Base-by-base conservation (phyloP, 2,888 invertebrate species). In the Hirtodrosophila histrioides region DNA sequence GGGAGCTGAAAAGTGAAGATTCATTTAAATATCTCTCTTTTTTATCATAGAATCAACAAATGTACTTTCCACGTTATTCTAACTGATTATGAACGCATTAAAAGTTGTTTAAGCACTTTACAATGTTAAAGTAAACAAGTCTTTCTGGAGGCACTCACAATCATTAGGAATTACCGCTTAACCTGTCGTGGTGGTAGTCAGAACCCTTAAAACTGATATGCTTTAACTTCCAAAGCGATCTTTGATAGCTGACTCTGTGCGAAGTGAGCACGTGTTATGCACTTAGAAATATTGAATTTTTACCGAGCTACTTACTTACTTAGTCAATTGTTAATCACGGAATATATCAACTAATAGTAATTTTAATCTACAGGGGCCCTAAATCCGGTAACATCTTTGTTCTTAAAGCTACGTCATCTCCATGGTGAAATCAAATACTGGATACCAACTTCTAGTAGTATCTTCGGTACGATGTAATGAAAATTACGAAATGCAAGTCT, bases 1-100 rank as follows among this genome's bases (percentile, higher is more conserved):
- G 6, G 48, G 17, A 27, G 17, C 39, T 39, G 17, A 54, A 41
- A 71, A 44, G 27, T 49, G 43, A 40, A 61, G 49, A 67, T 73
- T 73, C 54, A 73, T 54, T 39, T 51, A 17, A 44, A 36, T 54
- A 53, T 36, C 37, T 37, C 33, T 27, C 50, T 17, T 17, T 17
- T 17, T 64, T 72, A 73, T 71, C 73, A 40, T 23, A 51, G 55
- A 44, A 23, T 44, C 48, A 49, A 68, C 39, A 40, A 1, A 17
- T 17, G 17, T 29, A 29, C 40, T 41, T 31, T 31, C 54, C 4
- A 23, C 40, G 29, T 29, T 11, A 9, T 8, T 11, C 40, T 57
- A 50, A 48, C 58, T 9, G 58, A 57, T 58, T 46, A 64, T 39
- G 44, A 65, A 35, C 11, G 39, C 7, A 27, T 37, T n/a, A 29